Evolutionary conservation across 1,140 invertebrate genomes (phyloP), one percentile per base, ranked within the genome.

Genomic region (Polypedilum pembai): DNA sequence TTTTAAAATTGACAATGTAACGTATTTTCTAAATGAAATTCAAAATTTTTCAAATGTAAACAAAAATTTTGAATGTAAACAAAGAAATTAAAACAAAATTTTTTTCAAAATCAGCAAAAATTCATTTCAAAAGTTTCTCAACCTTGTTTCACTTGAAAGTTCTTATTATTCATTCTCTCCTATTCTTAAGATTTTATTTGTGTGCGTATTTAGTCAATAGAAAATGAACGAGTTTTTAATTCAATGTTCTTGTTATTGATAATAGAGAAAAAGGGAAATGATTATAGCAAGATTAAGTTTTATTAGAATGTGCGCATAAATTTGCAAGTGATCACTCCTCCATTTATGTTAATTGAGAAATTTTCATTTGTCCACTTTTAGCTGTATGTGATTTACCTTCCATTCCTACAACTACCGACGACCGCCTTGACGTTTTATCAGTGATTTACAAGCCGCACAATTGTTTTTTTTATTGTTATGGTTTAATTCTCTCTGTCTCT

Each of bases 201-300:
- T 45, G 1, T 45, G 15, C 41, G 8, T 45, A 45, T 45, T 45
- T 45, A 8, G 45, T 56, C 45, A 12, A 56, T 56, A 18, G 17
- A 69, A 69, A 69, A 69, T 21, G 65, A 69, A 69, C 65, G 65
- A 69, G 65, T 69, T 69, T 69, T 69, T 69, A 69, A 69, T 69
- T 69, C 65, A 69, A 69, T 20, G 17, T 69, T 69, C 20, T 69
- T 20, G n/a, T 18, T 18, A 56, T 56, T 56, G 24, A 33, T 33
- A 33, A 33, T 3, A 33, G 24, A 33, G 5, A 33, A 5, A 33
- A 33, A 3, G 5, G 24, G 24, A 33, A 33, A 33, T 33, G 24
- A 33, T 33, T 33, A 33, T 33, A 33, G 24, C 24, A 33, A 33
- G 24, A 33, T 33, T 33, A 33, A 33, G 2, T 33, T 33, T 33